Evolutionary conservation across 2,113 vertebrate species (phyloP).

Genomic region (Tor tambroides): DNA sequence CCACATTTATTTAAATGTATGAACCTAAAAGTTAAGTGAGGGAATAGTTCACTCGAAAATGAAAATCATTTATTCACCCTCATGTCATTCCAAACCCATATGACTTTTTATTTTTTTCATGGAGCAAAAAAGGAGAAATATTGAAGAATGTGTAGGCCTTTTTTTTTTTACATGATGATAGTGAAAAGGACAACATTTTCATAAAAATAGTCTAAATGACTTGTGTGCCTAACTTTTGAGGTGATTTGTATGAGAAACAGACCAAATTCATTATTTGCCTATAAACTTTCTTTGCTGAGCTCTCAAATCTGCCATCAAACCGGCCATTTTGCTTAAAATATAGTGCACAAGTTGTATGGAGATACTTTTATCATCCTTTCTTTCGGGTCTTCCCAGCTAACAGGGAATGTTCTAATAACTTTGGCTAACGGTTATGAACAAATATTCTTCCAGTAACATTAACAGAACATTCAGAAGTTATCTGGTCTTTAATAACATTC

Average conservation of each 20-base stretch:
- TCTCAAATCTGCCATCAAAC: background rate
- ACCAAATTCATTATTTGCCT: background rate
- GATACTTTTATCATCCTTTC: background rate
- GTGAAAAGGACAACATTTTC: background rate
- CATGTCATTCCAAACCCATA: background rate
- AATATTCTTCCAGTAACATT: background rate
- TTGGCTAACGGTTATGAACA: background rate
- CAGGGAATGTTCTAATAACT: background rate
- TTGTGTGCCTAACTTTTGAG: background rate
- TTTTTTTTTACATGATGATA: background rate
- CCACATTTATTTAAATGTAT: slow-evolving; percentile 14
- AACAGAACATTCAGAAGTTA: background rate
- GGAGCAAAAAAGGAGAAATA: background rate
- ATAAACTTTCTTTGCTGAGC: background rate
- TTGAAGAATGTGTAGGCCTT: background rate
- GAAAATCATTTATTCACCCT: slow-evolving; percentile 23
- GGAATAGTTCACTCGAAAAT: slow-evolving; percentile 22
- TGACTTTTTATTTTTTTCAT: background rate
- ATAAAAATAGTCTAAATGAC: background rate
- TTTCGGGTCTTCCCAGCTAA: background rate
- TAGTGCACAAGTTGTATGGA: background rate
- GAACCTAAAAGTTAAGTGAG: slow-evolving; percentile 15
- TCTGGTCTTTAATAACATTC: background rate
- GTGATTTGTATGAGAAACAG: background rate
- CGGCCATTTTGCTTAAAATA: background rate